Evolutionary conservation across 2,888 invertebrate genomes (phyloP), one percentile per base, ranked within the genome.

Genomic region (Onthophagus sagittarius): DNA sequence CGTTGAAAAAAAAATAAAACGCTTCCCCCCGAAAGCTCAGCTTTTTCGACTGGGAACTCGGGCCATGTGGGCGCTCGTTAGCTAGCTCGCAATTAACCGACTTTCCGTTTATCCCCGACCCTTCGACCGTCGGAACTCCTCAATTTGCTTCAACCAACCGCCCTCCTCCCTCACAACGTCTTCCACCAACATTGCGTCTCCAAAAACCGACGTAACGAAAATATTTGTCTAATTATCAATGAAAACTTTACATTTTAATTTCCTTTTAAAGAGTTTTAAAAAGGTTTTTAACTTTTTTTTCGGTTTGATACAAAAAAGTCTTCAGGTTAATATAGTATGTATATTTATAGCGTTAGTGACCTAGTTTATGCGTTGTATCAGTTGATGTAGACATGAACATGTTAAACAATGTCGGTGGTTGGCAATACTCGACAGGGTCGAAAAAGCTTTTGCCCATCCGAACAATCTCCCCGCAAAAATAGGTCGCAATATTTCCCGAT

Each of bases 71-170:
- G 67, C 67, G 72, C 72, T 65, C 72, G 72, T 72, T 64, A 65
- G 67, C 33, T 15, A 14, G 64, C 64, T 72, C 64, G 72, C 72
- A 72, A 72, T 72, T 72, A 72, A 72, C 64, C 53, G 33, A 72
- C 72, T 72, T 72, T 53, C 64, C 72, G 64, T 65, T 72, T 72
- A 65, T 63, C 53, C 64, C 14, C 33, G 15, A 65, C 64, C 23
- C 23, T 39, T 72, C 65, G 67, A 14, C 67, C 39, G 39, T 1
- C 39, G 39, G 39, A 53, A 53, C 39, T 53, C 39, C 11, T 53
- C 39, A 53, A 53, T 53, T 53, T 53, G 39, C 39, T 23, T 23
- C 23, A 23, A 23, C 23, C 9, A 53, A 1, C 39, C 39, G 5
- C 9, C 39, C 39, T 7, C 39, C 2, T 53, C 39, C 39, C 2